Evolutionary conservation across 1,140 invertebrate species (phyloP), one percentile per base, ranked within the genome.

Genomic region (Plectrocnemia conspersa): DNA sequence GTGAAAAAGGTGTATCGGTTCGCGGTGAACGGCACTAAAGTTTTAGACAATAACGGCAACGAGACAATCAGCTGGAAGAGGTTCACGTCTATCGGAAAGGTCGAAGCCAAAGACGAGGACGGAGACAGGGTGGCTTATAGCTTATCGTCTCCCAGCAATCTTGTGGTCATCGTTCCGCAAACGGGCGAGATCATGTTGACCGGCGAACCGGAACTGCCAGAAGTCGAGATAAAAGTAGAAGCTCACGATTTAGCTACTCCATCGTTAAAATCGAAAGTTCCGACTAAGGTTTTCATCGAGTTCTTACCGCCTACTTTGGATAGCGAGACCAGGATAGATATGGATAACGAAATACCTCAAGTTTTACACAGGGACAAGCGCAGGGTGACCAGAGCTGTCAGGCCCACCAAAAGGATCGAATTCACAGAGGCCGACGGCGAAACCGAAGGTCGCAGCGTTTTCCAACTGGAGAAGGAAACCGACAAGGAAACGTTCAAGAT

Each of bases 401-500:
- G 92, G 24, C 91, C 91, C 2, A 95, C 91, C 0, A 94, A 94
- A 73, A 81, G 91, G 54, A 90, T 93, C 52, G 91, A 94, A 60
- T 93, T 93, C 66, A 88, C 88, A 0, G 93, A 96, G 69, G 83
- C 88, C 3, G 91, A 95, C 60, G 93, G 92, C 2, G 86, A 91
- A 64, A 81, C 83, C 2, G 89, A 93, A 68, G 89, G 89, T 33
- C 84, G 89, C 64, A 83, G 87, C 41, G 91, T 93, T 22, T 94
- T 95, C 68, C 86, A 89, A 33, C 71, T 96, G 40, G 91, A 93
- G 64, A 94, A 93, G 68, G 90, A 94, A 72, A 89, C 88, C 16
- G 89, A 93, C 52, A 81, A 87, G 63, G 92, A 96, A 68, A 91
- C 87, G 7, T 96, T 93, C 68, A 93, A 93, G 74, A 92, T 96